Evolutionary conservation across 2,888 invertebrate genomes (phyloP).

Genomic region (Lepeophtheirus nordmannii): DNA sequence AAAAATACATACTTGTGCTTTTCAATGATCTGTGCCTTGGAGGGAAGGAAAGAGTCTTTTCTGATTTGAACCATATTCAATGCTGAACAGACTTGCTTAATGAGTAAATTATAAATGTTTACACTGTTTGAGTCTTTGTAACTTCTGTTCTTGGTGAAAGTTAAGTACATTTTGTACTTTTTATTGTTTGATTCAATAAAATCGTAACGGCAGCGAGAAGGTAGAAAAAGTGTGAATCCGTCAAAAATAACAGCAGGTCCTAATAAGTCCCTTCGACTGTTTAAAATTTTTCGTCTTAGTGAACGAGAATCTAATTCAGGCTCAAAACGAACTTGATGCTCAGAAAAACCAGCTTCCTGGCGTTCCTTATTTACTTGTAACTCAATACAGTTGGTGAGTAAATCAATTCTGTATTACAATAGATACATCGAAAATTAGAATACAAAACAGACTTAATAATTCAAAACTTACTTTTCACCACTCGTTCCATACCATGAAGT

Average conservation of each 20-base stretch:
- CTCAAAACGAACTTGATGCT: neutral
- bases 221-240: neutral
- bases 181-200: neutral
- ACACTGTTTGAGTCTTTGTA: neutral
- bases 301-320: neutral
- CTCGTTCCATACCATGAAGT: neutral
- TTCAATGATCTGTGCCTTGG: neutral
- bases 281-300: neutral
- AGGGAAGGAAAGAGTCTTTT: neutral
- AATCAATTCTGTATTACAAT: neutral
- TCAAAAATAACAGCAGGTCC: neutral
- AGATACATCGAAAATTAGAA: neutral
- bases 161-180: neutral
- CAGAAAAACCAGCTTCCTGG: neutral
- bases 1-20: neutral
- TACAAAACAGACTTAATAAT: neutral
- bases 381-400: neutral
- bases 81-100: neutral
- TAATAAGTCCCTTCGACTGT: neutral
- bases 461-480: neutral
- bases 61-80: conserved; percentile 2
- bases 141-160: neutral
- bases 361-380: neutral
- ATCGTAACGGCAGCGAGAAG: neutral
- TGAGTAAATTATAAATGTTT: neutral